phyloP scores from a whole-genome alignment of 1,140 invertebrate species.

The Helicoverpa zea region DNA sequence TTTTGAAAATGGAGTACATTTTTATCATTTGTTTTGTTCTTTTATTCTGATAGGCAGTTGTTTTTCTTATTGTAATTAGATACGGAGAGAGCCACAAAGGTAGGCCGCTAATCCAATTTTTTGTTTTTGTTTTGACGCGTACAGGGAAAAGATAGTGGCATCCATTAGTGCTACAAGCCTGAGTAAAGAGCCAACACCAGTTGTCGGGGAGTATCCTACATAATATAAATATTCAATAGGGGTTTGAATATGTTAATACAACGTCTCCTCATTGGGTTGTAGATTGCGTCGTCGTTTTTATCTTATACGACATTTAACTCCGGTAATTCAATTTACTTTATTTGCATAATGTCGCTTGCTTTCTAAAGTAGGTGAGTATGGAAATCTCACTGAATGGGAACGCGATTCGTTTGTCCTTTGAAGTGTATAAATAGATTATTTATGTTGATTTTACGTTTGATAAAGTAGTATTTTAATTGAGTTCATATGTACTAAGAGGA shows the following conservation, averaged over 20 bases:
- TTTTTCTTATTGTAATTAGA: constrained; percentile 59
- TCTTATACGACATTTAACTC: constrained; percentile 87
- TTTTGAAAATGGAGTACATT: constrained; percentile 49
- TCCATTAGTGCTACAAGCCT: constrained; percentile 80
- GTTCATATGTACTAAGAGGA: constrained; percentile 8
- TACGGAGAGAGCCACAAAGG: constrained; percentile 55
- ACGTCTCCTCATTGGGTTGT: constrained; percentile 84
- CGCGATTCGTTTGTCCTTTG: constrained; percentile 45
- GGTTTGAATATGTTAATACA: constrained; percentile 84
- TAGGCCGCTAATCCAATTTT: constrained; percentile 62
- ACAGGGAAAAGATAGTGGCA: constrained; percentile 65
- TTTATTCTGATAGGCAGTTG: constrained; percentile 48
- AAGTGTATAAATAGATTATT: constrained; percentile 47
- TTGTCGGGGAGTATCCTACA: constrained; percentile 68
- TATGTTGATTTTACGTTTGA: constrained; percentile 44
- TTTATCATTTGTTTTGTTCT: constrained; percentile 51
- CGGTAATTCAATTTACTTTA: constrained; percentile 86
- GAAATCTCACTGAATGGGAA: constrained; percentile 69
- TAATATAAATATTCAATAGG: constrained; percentile 86
- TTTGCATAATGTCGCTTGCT: constrained; percentile 84
- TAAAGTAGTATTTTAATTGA: constrained; percentile 18
- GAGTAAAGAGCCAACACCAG: constrained; percentile 75
- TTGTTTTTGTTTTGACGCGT: constrained; percentile 71
- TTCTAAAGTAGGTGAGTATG: constrained; percentile 83
- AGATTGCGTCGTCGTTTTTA: constrained; percentile 86